Evolutionary conservation across 2,113 vertebrate genomes (phyloP), one percentile per base, ranked within the genome.

Genomic region (Macquaria ambigua): DNA sequence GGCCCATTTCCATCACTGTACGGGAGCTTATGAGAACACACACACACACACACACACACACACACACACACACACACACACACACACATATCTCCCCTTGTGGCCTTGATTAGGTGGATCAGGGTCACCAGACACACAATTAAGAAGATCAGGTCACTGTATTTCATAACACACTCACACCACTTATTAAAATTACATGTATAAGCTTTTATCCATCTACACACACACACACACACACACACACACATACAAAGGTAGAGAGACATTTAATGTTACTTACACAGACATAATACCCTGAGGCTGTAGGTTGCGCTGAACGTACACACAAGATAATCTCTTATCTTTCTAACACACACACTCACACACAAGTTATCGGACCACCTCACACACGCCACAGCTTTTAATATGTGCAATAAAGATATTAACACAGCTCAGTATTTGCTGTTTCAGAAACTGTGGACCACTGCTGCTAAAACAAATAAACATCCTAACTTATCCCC

Each of bases 101-200:
- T 70, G 64, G 71, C 48, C 55, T 77, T 82, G 48, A 78, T 66
- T 61, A 77, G 75, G 39, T 74, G 84, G 84, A 91, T 93, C 83
- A 82, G 69, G 89, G 89, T 89, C 90, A 92, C 68, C 80, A 90
- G 82, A 90, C 87, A 74, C 3, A 75, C 53, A 71, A 78, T 89
- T 87, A 81, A 86, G 79, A 81, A 80, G 71, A 89, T 86, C 74
- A 77, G 82, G 50, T 84, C 86, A 71, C 34, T 81, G 63, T 58
- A 52, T 81, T 83, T 87, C 62, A 85, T 41, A 82, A 81, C 39
- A 82, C 39, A 75, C 37, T 31, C 58, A 85, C n/a, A 73, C 25
- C 50, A 48, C 53, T 67, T 66, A 59, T 43, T 34, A 43, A 43
- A 73, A 76, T 82, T 34, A 66, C 72, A 69, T 74, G 31, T 61